These are phyloP conservation scores for Malurus cyaneus DNA, from an alignment of 2,113 vertebrate species.

Conservation along the genomic window DNA sequence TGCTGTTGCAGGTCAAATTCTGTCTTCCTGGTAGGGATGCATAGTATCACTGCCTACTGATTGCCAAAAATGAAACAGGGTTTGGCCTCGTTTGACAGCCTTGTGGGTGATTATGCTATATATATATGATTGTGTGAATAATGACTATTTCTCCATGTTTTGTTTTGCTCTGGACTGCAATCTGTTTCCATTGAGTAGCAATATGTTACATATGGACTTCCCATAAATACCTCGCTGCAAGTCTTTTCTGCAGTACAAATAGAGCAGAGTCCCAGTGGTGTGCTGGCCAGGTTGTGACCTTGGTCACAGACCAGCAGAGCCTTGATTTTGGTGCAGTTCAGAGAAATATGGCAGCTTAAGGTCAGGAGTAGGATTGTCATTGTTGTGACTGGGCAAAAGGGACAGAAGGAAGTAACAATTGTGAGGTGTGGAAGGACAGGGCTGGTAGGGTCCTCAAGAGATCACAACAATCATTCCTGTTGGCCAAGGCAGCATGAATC, in stretches of 20 bases:
- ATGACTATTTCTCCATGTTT: neutral
- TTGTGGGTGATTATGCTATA: neutral
- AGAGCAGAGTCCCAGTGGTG: neutral
- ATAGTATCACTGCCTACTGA: neutral
- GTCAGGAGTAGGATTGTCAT: neutral
- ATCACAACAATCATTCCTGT: neutral
- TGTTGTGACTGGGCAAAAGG: neutral
- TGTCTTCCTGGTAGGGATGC: neutral
- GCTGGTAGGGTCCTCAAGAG: neutral
- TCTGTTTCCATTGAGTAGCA: neutral
- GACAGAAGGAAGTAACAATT: neutral
- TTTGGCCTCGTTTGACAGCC: neutral
- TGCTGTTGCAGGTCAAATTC: neutral
- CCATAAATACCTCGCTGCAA: constrained; percentile 13
- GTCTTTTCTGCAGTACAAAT: neutral
- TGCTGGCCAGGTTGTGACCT: neutral
- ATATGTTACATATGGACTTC: neutral
- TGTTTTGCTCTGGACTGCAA: neutral
- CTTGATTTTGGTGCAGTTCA: neutral
- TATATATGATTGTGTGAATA: neutral
- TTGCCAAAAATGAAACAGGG: neutral
- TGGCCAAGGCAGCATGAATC: neutral
- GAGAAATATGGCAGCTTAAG: neutral
- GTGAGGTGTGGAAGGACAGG: neutral
- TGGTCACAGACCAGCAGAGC: neutral